Evolutionary conservation across 1,140 invertebrate genomes (phyloP).

Genomic region (Oedothorax gibbosus): DNA sequence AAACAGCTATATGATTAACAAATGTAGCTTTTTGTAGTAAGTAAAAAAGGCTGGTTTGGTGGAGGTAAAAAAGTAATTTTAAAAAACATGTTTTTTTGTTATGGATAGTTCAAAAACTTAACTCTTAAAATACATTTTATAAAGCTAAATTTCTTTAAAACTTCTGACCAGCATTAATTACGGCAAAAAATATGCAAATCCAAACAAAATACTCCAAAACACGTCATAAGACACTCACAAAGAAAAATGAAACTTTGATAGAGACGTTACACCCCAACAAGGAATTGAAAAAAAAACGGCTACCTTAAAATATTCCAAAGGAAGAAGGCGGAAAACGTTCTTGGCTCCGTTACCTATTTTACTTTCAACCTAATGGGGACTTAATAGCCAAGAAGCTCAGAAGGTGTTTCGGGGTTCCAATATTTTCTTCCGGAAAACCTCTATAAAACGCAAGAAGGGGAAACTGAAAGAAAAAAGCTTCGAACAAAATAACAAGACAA

Average conservation of each 20-base stretch:
- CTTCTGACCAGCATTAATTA: too few relatives aligned
- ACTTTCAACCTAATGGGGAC: slow-evolving; percentile 47
- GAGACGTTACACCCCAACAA: slow-evolving; percentile 14
- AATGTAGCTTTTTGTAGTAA: too few relatives aligned
- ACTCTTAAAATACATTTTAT: too few relatives aligned
- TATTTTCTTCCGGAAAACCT: slow-evolving; percentile 54
- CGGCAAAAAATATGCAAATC: too few relatives aligned
- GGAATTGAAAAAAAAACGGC: slow-evolving; percentile 5
- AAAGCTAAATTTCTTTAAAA: too few relatives aligned
- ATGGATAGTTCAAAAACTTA: too few relatives aligned
- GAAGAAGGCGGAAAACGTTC: slow-evolving; percentile 19
- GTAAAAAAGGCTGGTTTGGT: too few relatives aligned
- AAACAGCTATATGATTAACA: too few relatives aligned
- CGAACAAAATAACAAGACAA: slow-evolving; percentile 34
- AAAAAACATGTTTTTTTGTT: too few relatives aligned
- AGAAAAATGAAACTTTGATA: slow-evolving; percentile 23
- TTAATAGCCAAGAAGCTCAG: slow-evolving; percentile 54
- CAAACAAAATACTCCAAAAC: background rate
- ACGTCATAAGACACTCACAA: background rate
- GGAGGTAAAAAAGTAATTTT: too few relatives aligned
- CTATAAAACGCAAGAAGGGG: slow-evolving; percentile 45
- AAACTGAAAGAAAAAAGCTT: slow-evolving; percentile 23
- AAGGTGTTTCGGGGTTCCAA: slow-evolving; percentile 52
- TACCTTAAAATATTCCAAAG: slow-evolving; percentile 21
- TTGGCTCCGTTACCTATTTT: slow-evolving; percentile 30